These are phyloP conservation scores for Poicephalus gulielmi DNA, from an alignment of 2,113 vertebrate genomes.

Conservation along the genomic window DNA sequence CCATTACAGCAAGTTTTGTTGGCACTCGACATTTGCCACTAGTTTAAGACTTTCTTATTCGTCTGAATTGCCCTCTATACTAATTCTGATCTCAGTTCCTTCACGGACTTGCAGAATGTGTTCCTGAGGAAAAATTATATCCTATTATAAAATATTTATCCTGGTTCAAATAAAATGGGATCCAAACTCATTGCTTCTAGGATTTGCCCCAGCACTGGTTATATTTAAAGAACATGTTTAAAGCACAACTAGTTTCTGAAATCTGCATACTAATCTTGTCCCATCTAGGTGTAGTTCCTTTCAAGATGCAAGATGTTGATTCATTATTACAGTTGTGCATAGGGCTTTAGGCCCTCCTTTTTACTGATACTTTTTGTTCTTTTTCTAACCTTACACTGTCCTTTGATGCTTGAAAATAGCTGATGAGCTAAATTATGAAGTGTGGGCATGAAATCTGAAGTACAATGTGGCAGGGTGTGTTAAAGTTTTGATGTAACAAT, in stretches of 20 bases:
- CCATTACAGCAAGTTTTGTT: neutral
- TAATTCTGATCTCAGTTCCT: neutral
- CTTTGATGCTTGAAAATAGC: neutral
- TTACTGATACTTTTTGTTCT: neutral
- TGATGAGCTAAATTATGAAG: neutral
- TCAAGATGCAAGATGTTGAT: neutral
- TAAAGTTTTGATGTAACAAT: neutral
- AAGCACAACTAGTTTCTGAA: neutral
- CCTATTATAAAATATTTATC: too few relatives aligned
- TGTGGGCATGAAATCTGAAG: neutral
- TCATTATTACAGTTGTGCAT: neutral
- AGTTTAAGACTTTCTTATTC: neutral
- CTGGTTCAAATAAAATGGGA: neutral
- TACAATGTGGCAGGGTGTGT: neutral
- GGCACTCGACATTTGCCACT: neutral
- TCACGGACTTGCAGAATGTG: neutral
- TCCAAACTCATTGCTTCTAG: neutral
- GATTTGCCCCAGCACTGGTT: neutral
- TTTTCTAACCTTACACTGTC: neutral
- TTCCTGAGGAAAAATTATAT: neutral
- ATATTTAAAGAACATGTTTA: neutral
- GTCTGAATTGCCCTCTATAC: neutral
- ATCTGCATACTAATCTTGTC: neutral
- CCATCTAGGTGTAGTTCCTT: neutral
- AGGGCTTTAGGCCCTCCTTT: neutral